Conservation (phyloP, 2,888 invertebrate genomes). For the Platerodrilus igneus region DNA sequence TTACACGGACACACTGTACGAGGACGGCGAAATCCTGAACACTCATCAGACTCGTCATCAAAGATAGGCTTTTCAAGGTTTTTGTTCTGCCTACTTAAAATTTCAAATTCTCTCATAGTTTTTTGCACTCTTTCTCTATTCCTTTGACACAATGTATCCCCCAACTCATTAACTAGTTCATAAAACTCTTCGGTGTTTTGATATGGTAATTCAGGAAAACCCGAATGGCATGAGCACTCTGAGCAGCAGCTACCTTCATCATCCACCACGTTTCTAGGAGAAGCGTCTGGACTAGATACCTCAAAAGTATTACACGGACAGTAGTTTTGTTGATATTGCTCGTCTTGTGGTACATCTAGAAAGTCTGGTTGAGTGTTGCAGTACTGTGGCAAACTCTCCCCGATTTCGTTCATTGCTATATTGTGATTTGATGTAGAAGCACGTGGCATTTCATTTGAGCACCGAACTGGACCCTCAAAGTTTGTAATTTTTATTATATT, state of each 20-base stretch:
- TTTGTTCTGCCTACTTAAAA: constrained; percentile 40
- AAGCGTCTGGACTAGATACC: neutral
- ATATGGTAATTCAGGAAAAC: constrained; percentile 38
- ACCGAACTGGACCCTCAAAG: too few relatives aligned
- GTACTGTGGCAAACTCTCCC: neutral
- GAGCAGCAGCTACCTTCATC: constrained; percentile 27
- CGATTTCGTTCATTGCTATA: neutral
- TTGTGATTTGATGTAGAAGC: neutral
- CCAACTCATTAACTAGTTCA: constrained; percentile 42
- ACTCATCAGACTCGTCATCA: constrained; percentile 25
- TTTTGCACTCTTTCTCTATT: constrained; percentile 42
- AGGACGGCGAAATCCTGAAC: neutral
- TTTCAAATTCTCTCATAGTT: constrained; percentile 44
- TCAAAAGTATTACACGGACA: constrained; percentile 6
- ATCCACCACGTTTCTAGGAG: constrained; percentile 11
- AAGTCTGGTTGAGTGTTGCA: neutral
- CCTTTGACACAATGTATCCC: constrained; percentile 41
- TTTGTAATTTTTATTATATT: too few relatives aligned
- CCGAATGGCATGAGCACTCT: constrained; percentile 23
- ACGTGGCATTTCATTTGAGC: too few relatives aligned
- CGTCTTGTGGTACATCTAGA: neutral
- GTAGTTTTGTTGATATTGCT: neutral
- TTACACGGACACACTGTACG: neutral
- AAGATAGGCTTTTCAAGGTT: constrained; percentile 40
- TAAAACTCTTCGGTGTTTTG: constrained; percentile 43